A percentile compares a stretch with the other conserved stretches of the same genome.
Evolutionary conservation across 2,113 vertebrate genomes (phyloP).

Genomic region (Typhlomys cinereus): DNA sequence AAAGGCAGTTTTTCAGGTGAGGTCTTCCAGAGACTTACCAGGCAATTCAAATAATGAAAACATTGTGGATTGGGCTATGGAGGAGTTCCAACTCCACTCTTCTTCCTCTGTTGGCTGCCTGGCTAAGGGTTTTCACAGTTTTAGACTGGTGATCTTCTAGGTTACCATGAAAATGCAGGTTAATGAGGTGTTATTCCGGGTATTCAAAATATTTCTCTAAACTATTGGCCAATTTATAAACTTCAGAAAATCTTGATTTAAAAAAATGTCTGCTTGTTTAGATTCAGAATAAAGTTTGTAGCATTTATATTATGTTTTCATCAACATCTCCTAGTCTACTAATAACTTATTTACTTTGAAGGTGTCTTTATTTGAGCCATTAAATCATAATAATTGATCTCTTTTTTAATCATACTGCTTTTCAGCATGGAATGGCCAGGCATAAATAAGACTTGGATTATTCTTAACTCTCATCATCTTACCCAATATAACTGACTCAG

Average conservation of each 20-base stretch:
- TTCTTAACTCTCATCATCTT: neutral
- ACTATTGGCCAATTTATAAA: neutral
- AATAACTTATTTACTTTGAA: slow-evolving; percentile 19
- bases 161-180: neutral
- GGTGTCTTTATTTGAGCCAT: neutral
- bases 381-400: neutral
- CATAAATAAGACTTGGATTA: neutral
- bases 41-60: neutral
- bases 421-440: neutral
- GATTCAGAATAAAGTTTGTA: slow-evolving; percentile 3
- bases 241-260: neutral
- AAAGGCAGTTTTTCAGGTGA: neutral
- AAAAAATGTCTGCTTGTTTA: neutral
- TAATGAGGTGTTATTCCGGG: neutral
- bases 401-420: neutral
- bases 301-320: neutral
- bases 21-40: neutral
- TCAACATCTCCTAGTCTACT: neutral
- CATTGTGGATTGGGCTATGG: neutral
- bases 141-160: neutral
- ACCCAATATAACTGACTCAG: slow-evolving; percentile 13
- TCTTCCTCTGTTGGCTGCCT: neutral
- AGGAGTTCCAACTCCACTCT: neutral
- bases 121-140: neutral
- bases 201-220: no score